Evolutionary conservation across 2,113 vertebrate species (phyloP).

Genomic region (Chionomys nivalis): DNA sequence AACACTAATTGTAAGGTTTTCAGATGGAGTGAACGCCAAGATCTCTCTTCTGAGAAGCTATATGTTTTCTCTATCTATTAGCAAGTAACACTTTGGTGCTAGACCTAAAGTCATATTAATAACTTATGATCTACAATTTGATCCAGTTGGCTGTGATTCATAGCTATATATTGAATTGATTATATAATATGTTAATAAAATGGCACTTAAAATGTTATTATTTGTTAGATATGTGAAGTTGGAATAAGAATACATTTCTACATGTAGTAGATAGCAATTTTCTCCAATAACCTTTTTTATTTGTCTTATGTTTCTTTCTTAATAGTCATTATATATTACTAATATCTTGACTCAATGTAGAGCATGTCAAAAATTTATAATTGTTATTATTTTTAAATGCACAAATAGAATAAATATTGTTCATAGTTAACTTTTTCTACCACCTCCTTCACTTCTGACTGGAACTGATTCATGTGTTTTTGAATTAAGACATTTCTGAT

Average conservation of each 20-base stretch:
- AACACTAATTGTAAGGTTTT: not conserved
- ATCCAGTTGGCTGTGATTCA: not conserved
- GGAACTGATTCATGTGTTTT: not conserved
- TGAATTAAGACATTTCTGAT: not conserved
- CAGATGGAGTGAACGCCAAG: not conserved
- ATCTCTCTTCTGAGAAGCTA: not conserved
- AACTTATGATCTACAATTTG: not conserved
- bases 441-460: not conserved
- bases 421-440: not conserved
- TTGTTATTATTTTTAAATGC: not conserved
- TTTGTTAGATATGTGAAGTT: too few species aligned
- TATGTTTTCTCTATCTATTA: not conserved
- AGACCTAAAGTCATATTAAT: not conserved
- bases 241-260: not conserved
- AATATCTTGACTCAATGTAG: not conserved
- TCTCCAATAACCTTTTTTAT: not conserved
- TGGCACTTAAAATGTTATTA: not conserved
- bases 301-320: not conserved
- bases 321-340: not conserved
- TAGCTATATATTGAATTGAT: not conserved
- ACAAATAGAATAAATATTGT: not conserved
- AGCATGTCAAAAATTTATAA: not conserved
- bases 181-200: not conserved
- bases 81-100: not conserved
- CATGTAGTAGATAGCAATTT: not conserved